A percentile compares a stretch with the other conserved stretches of the same genome.
Evolutionary conservation across 2,888 invertebrate species (phyloP).

Genomic region (Alloplasta piceator): DNA sequence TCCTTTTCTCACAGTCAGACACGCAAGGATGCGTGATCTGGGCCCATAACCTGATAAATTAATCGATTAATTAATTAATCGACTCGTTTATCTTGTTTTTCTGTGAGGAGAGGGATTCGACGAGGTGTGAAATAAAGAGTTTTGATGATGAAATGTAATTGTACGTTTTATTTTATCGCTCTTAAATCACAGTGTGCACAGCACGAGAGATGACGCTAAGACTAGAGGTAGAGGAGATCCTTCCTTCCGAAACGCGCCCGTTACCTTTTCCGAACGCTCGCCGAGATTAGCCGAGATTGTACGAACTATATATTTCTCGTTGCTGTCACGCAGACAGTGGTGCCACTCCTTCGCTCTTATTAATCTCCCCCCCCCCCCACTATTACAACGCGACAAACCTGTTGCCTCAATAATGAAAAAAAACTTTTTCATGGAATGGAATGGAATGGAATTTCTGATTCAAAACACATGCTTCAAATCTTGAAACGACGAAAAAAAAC

Average conservation of each 20-base stretch:
- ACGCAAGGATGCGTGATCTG: slow-evolving; percentile 42
- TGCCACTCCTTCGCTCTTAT: not conserved
- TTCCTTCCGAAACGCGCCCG: too few species aligned
- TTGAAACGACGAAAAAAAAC: too few species aligned
- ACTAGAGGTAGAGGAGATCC: too few species aligned
- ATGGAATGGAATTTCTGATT: too few species aligned
- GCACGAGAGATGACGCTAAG: slow-evolving; percentile 22
- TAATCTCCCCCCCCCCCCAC: not conserved
- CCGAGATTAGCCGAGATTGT: not conserved
- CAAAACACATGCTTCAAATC: too few species aligned
- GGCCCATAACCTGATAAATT: slow-evolving; percentile 48
- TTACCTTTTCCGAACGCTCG: not conserved
- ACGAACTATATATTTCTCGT: not conserved
- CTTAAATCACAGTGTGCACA: slow-evolving; percentile 18
- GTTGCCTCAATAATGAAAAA: not conserved
- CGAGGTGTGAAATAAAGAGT: not conserved
- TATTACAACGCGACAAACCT: not conserved
- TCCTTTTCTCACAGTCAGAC: slow-evolving; percentile 38
- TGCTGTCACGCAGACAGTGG: not conserved
- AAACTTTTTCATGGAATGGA: too few species aligned
- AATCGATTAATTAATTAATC: slow-evolving; percentile 12
- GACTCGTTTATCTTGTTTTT: not conserved
- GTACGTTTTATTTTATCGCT: slow-evolving; percentile 6
- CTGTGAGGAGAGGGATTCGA: slow-evolving; percentile 23
- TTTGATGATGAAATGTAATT: not conserved